phyloP scores from a whole-genome alignment of 2,797 vertebrate species.

The Cyprinodon diabolis region DNA sequence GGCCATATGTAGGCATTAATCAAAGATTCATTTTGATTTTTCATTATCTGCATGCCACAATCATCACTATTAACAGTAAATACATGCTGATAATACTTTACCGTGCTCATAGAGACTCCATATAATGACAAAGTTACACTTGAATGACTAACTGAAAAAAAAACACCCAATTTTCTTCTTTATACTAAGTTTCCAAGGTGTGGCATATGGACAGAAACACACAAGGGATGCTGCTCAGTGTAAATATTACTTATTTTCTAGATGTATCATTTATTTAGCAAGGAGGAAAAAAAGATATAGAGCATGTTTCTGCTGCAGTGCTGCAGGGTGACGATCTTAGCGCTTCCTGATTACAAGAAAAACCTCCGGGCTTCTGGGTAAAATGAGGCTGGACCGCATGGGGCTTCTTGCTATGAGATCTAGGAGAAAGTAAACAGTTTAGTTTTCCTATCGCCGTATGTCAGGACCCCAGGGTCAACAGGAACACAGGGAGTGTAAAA shows the following conservation, averaged over 20 bases:
- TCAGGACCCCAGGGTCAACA: conserved; percentile 73
- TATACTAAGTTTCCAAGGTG: not conserved
- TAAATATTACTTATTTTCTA: not conserved
- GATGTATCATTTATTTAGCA: not conserved
- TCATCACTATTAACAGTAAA: not conserved
- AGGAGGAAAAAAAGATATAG: not conserved
- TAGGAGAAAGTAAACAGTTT: conserved; percentile 78
- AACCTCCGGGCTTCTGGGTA: conserved; percentile 57
- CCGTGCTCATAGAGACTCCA: not conserved
- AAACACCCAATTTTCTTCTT: not conserved
- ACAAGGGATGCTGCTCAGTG: not conserved
- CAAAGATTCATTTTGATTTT: not conserved
- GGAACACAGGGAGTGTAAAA: conserved; percentile 59
- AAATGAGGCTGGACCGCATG: conserved; percentile 62
- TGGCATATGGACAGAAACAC: not conserved
- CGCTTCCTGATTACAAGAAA: conserved; percentile 50
- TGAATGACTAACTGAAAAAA: not conserved
- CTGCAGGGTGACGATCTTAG: conserved; percentile 34
- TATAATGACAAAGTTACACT: too few relatives aligned
- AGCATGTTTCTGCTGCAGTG: conserved; percentile 6
- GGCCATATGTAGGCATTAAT: not conserved
- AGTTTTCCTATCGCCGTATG: conserved; percentile 72
- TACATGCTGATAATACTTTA: not conserved
- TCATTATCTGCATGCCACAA: not conserved
- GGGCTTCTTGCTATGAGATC: conserved; percentile 72